Percentiles rank a stretch among this genome's conserved stretches.
These are phyloP conservation scores for Antechinus stuartii DNA, from an alignment of 2,113 vertebrate species.

Conservation along the genomic window DNA sequence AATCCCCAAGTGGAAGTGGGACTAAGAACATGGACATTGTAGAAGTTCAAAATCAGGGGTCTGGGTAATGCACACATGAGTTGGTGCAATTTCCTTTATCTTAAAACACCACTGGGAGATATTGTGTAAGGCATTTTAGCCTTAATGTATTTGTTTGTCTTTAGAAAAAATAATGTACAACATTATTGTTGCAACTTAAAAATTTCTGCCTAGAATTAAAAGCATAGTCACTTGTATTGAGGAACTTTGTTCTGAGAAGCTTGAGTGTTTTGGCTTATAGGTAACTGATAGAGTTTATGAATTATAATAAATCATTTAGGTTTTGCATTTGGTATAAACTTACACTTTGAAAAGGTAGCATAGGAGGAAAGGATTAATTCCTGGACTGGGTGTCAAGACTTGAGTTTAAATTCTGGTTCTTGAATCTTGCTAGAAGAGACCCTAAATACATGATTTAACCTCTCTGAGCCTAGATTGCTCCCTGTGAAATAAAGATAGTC, in stretches of 20 bases:
- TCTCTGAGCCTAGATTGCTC: neutral
- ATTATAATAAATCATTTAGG: neutral
- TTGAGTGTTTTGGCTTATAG: slow-evolving; percentile 41
- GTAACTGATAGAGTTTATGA: slow-evolving; percentile 34
- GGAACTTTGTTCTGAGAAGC: slow-evolving; percentile 50
- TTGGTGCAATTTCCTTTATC: too few relatives aligned
- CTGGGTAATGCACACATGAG: too few relatives aligned
- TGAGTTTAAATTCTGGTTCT: neutral
- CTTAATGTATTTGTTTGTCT: neutral
- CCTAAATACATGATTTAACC: neutral
- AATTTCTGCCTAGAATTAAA: slow-evolving; percentile 28
- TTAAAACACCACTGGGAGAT: neutral
- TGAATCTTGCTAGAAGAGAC: neutral
- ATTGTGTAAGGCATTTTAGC: neutral
- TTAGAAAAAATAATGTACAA: neutral
- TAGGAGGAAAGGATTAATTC: neutral
- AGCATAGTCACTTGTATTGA: slow-evolving; percentile 7
- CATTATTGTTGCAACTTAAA: slow-evolving; percentile 30
- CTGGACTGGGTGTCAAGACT: neutral
- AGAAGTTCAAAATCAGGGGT: neutral
- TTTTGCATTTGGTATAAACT: neutral
- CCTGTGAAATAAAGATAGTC: neutral
- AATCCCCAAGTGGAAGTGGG: neutral
- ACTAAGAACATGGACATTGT: neutral
- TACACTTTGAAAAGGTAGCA: neutral